phyloP scores from a whole-genome alignment of 37 sponge, comb jelly and placozoan species.

The Cliona cf. orientalis region DNA sequence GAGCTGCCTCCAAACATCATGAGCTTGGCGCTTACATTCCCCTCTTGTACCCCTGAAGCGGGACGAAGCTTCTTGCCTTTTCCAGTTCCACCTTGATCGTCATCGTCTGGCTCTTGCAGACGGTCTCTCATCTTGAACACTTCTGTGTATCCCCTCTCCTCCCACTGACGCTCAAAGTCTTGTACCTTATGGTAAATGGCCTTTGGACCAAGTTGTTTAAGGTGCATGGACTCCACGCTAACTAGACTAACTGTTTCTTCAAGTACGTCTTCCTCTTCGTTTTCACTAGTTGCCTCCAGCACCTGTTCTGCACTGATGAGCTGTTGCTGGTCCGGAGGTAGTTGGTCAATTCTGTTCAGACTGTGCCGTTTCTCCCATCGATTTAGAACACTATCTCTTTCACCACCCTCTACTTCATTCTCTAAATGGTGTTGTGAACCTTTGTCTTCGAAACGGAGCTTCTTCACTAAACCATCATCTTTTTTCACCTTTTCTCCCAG shows the following conservation, averaged over 20 bases:
- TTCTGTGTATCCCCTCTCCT: constrained; percentile 6
- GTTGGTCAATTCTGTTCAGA: too few relatives aligned
- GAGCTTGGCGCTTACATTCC: constrained; percentile 28
- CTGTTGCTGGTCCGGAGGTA: too few relatives aligned
- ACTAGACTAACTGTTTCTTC: not conserved
- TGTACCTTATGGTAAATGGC: not conserved
- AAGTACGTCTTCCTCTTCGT: not conserved
- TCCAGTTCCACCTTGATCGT: not conserved
- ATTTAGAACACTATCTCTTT: not conserved
- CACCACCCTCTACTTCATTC: not conserved
- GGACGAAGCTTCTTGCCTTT: not conserved
- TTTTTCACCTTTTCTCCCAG: not conserved
- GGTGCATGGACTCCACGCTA: too few relatives aligned
- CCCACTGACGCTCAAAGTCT: not conserved
- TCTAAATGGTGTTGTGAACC: not conserved
- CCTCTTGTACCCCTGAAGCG: not conserved
- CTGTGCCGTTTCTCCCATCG: not conserved
- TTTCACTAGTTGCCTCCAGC: too few relatives aligned
- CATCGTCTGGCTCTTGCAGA: not conserved
- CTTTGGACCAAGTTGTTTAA: not conserved
- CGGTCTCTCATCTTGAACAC: constrained; percentile 19
- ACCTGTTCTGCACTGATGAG: too few relatives aligned
- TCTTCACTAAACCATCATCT: not conserved
- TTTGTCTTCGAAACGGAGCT: too few relatives aligned
- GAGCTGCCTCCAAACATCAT: constrained; percentile 49